Base-by-base conservation (phyloP, 2,797 vertebrate species). In the Anomalospiza imberbis region DNA sequence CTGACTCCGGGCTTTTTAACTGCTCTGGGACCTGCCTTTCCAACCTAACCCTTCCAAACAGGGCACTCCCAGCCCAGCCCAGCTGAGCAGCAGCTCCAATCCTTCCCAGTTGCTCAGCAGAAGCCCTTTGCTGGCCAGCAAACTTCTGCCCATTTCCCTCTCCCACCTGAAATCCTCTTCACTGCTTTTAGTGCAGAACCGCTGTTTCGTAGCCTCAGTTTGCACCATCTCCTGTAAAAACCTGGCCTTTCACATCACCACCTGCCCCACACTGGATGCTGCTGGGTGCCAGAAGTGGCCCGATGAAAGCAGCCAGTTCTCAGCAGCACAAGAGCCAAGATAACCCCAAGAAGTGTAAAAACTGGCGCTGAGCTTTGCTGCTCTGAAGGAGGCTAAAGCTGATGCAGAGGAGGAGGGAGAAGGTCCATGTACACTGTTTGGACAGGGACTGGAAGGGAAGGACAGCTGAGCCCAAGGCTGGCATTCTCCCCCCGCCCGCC, bases 51-150 rank as follows among this genome's bases (percentile, higher is more conserved):
- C 81, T 88, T 87, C 72, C 88, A 95, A 55, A 28, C 55, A 24
- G 80, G 58, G 48, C 91, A 32, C 29, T 79, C 70, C 24, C 50
- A 82, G 48, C 55, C 15, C 40, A 40, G 60, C 53, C 61, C 5
- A 4, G 28, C 60, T 4, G 74, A 91, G 58, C 60, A 76, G 93
- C 66, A 29, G 51, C 68, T 77, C 58, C 17, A 14, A n/a, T 60
- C 94, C 96, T 82, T 94, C 94, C 95, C 91, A 85, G 71, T 29
- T 87, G n/a, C 2, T 66, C 92, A 95, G 94, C 87, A 96, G 91
- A 94, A 93, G 77, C 62, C 81, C 34, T 92, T 80, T 51, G 62
- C 67, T 20, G 80, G 78, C 79, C 92, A 88, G 91, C 73, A 93
- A 95, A 95, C 82, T 88, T 87, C 94, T 94, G 83, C 28, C 58